phyloP scores from a whole-genome alignment of 2,113 vertebrate species.

The Fukomys damarensis region DNA sequence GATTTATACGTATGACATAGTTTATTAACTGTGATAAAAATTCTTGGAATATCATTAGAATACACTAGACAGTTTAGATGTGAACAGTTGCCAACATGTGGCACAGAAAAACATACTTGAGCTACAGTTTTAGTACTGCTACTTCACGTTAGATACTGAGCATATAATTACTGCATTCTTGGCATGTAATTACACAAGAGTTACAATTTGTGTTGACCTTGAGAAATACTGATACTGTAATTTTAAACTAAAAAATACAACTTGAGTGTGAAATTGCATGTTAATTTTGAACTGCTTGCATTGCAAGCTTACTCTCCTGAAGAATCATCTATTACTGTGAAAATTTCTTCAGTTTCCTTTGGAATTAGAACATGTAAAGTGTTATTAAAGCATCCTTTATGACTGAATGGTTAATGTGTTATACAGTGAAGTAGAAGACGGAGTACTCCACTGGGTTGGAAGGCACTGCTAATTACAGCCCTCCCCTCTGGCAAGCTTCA shows the following conservation, averaged over 20 bases:
- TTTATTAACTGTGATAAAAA: not conserved
- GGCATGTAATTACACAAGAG: constrained; percentile 43
- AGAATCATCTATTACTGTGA: constrained; percentile 58
- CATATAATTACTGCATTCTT: constrained; percentile 62
- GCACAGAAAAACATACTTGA: constrained; percentile 15
- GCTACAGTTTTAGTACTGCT: constrained; percentile 43
- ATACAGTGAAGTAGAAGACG: constrained; percentile 72
- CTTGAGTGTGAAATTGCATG: constrained; percentile 55
- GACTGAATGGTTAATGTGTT: constrained; percentile 79
- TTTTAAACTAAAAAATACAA: constrained; percentile 68
- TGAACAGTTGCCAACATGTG: not conserved
- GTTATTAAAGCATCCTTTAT: constrained; percentile 82
- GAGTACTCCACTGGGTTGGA: constrained; percentile 45
- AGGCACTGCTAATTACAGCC: constrained; percentile 67
- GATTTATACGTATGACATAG: not conserved
- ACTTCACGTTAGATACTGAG: constrained; percentile 55
- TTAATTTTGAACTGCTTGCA: constrained; percentile 44
- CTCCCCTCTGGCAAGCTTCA: constrained; percentile 29
- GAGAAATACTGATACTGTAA: constrained; percentile 62
- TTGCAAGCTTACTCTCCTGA: constrained; percentile 43
- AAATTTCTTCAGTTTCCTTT: constrained; percentile 77
- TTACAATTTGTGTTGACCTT: constrained; percentile 41
- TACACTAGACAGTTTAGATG: not conserved
- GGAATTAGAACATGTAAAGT: constrained; percentile 82
- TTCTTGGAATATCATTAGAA: not conserved